Percentiles rank a stretch among this genome's conserved stretches.
Conservation (phyloP, 2,888 invertebrate species). For the Leucophenga montana region DNA sequence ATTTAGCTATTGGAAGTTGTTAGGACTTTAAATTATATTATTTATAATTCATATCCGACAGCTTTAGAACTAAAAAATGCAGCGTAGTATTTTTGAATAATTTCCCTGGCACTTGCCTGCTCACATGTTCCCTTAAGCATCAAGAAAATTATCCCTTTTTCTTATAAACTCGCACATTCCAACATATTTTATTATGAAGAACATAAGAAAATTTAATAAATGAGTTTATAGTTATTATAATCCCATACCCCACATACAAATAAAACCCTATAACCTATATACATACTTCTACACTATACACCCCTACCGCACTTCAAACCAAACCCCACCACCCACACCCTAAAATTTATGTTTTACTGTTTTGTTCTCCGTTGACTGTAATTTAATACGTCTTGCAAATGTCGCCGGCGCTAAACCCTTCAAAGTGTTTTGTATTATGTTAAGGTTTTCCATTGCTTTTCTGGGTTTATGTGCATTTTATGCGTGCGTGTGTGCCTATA, state of each 20-base stretch:
- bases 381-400: slow-evolving; percentile 46
- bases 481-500: slow-evolving; percentile 37
- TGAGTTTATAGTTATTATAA: slow-evolving; percentile 61
- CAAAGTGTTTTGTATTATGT: slow-evolving; percentile 23
- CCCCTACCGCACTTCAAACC: not conserved
- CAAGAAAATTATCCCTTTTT: too few relatives aligned
- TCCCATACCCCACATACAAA: not conserved
- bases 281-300: not conserved
- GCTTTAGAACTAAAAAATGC: too few relatives aligned
- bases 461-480: slow-evolving; percentile 46
- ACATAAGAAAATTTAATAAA: slow-evolving; percentile 62
- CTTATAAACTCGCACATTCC: not conserved
- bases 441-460: slow-evolving; percentile 18
- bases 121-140: too few relatives aligned
- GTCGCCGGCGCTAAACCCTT: slow-evolving; percentile 23
- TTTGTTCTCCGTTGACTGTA: not conserved
- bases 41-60: too few relatives aligned
- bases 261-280: not conserved
- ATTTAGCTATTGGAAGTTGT: too few relatives aligned
- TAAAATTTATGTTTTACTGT: too few relatives aligned
- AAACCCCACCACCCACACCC: not conserved
- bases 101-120: too few relatives aligned
- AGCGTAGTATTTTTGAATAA: too few relatives aligned
- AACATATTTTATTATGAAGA: slow-evolving; percentile 5
- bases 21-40: too few relatives aligned